Evolutionary conservation across 2,797 vertebrate genomes (phyloP), one percentile per base, ranked within the genome.

Genomic region (Periophthalmus magnuspinnatus): DNA sequence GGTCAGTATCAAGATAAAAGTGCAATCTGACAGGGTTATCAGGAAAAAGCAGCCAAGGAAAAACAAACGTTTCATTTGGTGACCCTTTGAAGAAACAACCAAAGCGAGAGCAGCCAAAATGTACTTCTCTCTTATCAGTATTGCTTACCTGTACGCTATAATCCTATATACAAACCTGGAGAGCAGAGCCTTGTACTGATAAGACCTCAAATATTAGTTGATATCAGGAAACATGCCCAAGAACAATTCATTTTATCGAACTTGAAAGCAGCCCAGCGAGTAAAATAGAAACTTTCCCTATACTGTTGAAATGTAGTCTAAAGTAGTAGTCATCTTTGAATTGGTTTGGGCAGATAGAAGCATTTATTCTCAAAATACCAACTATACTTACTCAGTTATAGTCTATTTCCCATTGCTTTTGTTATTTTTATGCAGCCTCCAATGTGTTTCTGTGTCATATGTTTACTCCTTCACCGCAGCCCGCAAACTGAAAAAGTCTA

Each of bases 381-480:
- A 19, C 58, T 19, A 48, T 32, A 21, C 61, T 64, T 41, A 64
- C 62, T 48, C 62, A 48, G 22, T 45, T 65, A 32, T 48, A 65
- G 63, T 65, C 19, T 33, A 64, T 74, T 58, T 74, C 71, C 77
- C 32, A 48, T 32, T 17, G 48, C 64, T 52, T 55, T 70, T 61
- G 11, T 24, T 58, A 50, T 75, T 74, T 65, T 69, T 79, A 79
- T 47, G 74, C 33, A 33, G 63, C 33, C 24, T 19, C 24, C 24
- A 11, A 32, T 19, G 22, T 48, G 63, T 50, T 21, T 71, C 56
- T 67, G 83, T 88, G 67, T 77, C 72, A 86, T 86, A 71, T 87
- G 84, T 84, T 88, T 85, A 76, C 81, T 80, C 70, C 81, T 70
- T 73, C 34, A 79, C 83, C 88, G 77, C 86, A 90, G 70, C 22